Percentiles rank a stretch among this genome's conserved stretches.
phyloP scores from a whole-genome alignment of 1,140 invertebrate genomes.

The Marisa cornuarietis region DNA sequence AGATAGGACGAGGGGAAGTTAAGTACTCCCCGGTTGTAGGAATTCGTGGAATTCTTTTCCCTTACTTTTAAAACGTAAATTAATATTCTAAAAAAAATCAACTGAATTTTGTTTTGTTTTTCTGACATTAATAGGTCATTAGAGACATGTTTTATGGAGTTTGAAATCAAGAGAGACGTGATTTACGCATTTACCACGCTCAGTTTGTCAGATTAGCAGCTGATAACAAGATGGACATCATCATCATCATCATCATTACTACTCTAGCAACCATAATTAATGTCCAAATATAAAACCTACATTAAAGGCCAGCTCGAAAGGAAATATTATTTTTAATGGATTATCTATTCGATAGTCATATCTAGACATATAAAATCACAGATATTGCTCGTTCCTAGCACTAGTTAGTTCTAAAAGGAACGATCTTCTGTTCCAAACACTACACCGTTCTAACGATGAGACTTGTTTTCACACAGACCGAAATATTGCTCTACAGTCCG shows the following conservation, averaged over 20 bases:
- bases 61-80: too few species aligned
- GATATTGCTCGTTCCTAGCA: neutral
- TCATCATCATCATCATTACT: constrained; percentile 11
- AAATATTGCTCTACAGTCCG: too few species aligned
- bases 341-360: neutral
- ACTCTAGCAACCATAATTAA: neutral
- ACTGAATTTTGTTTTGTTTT: neutral
- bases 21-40: too few species aligned
- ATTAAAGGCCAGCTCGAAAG: neutral
- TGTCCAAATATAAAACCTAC: neutral
- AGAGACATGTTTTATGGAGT: neutral
- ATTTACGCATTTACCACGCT: neutral
- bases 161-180: neutral
- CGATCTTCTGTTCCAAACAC: neutral
- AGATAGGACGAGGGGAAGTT: neutral
- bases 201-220: neutral
- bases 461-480: too few species aligned
- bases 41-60: neutral
- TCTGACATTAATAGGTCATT: neutral
- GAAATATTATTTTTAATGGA: too few species aligned
- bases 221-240: neutral
- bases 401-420: neutral
- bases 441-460: neutral
- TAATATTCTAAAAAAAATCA: too few species aligned
- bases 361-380: neutral